These are phyloP conservation scores for Leptoclinus maculatus DNA, from an alignment of 2,797 vertebrate species.

Conservation along the genomic window DNA sequence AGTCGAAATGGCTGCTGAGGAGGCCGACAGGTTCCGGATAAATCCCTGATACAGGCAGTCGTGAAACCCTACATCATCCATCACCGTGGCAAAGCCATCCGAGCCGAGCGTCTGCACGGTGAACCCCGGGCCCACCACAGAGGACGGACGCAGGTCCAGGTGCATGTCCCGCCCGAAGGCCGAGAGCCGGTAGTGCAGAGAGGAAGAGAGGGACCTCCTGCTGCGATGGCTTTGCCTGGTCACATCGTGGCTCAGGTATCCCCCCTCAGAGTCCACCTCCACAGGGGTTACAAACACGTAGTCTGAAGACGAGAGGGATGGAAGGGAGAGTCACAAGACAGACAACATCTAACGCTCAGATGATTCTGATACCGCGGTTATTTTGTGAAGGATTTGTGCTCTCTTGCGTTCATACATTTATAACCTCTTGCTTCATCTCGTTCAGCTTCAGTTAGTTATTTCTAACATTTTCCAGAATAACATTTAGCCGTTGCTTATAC, in stretches of 20 bases:
- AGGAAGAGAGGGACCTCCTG: constrained; percentile 85
- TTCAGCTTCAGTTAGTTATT: not conserved
- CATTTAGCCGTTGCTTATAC: not conserved
- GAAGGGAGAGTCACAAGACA: not conserved
- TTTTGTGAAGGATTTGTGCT: not conserved
- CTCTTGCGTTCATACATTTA: too few species aligned
- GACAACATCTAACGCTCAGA: not conserved
- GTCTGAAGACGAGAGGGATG: constrained; percentile 81
- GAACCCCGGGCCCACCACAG: constrained; percentile 90
- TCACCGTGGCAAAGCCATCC: constrained; percentile 83
- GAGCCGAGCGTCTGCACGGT: constrained; percentile 89
- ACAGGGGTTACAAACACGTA: constrained; percentile 93
- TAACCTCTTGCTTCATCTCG: not conserved
- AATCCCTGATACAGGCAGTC: constrained; percentile 96
- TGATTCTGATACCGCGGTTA: not conserved
- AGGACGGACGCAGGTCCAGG: constrained; percentile 90
- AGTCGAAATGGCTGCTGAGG: constrained; percentile 93
- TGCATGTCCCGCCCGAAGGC: constrained; percentile 94
- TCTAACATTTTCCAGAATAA: not conserved
- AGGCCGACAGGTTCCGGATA: constrained; percentile 90
- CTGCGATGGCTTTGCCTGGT: constrained; percentile 85
- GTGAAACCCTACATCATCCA: constrained; percentile 76
- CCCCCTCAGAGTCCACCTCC: constrained; percentile 91
- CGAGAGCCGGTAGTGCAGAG: constrained; percentile 91
- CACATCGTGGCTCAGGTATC: constrained; percentile 90